Conservation (phyloP, 2,888 invertebrate species). For the Euplagia quadripunctaria region DNA sequence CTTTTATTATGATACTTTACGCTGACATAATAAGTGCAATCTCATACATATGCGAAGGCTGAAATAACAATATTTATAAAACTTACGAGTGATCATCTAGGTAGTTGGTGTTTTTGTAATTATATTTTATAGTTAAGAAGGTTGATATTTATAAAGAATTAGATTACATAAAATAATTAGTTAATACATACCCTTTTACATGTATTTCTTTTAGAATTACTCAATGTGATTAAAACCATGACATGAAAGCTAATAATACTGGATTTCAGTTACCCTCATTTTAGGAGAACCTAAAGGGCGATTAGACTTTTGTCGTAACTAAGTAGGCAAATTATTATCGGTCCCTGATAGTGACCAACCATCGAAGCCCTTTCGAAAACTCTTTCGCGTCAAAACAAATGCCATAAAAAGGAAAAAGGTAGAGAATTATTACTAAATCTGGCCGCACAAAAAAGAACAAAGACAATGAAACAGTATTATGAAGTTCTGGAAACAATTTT, state of each 20-base stretch:
- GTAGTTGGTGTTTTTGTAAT: constrained; percentile 4
- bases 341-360: background rate
- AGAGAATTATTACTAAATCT: background rate
- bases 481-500: background rate
- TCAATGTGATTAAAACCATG: background rate
- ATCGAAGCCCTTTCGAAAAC: too few species aligned
- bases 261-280: background rate
- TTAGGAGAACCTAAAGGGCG: background rate
- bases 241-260: background rate
- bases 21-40: constrained; percentile 35
- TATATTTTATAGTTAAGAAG: constrained; percentile 2
- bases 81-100: constrained; percentile 13
- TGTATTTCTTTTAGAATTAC: background rate
- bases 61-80: constrained; percentile 23
- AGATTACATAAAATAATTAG: background rate
- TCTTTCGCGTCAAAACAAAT: too few species aligned
- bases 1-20: constrained; percentile 33
- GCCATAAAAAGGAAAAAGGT: too few species aligned
- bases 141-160: background rate
- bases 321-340: background rate
- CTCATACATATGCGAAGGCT: constrained; percentile 25
- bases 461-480: background rate
- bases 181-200: background rate
- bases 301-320: too few species aligned
- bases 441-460: background rate